Conservation (phyloP, 2,113 vertebrate genomes). For the Pseudopipra pipra region DNA sequence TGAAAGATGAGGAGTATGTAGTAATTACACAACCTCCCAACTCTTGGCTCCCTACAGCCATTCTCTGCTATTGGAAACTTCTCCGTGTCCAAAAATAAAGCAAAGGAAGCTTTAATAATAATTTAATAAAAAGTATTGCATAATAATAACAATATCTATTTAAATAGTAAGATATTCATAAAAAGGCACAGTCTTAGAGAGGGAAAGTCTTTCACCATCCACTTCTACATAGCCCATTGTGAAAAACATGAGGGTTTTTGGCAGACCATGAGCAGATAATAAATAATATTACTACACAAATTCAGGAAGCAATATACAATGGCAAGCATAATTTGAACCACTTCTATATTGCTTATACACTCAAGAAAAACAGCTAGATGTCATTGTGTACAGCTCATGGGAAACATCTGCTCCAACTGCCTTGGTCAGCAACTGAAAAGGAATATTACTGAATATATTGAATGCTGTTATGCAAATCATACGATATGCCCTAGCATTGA, state of each 20-base stretch:
- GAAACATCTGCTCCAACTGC: constrained; percentile 37
- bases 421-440: constrained; percentile 31
- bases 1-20: constrained; percentile 45
- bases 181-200: background rate
- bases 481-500: background rate
- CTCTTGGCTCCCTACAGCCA: constrained; percentile 37
- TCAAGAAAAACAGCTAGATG: constrained; percentile 20
- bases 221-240: background rate
- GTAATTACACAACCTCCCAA: constrained; percentile 28
- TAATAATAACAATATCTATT: background rate
- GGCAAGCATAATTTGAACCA: constrained; percentile 36
- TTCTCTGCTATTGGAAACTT: constrained; percentile 43
- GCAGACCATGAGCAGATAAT: background rate
- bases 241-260: background rate
- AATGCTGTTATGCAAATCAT: background rate
- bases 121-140: background rate
- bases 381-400: constrained; percentile 8
- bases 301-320: constrained; percentile 47
- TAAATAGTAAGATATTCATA: constrained; percentile 10
- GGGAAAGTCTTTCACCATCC: background rate
- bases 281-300: constrained; percentile 33
- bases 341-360: constrained; percentile 2
- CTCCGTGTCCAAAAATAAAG: constrained; percentile 32
- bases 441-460: constrained; percentile 14
- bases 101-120: constrained; percentile 41